A percentile compares a stretch with the other conserved stretches of the same genome.
Evolutionary conservation across 2,888 invertebrate genomes (phyloP).

Genomic region (Heliconius ethilla): DNA sequence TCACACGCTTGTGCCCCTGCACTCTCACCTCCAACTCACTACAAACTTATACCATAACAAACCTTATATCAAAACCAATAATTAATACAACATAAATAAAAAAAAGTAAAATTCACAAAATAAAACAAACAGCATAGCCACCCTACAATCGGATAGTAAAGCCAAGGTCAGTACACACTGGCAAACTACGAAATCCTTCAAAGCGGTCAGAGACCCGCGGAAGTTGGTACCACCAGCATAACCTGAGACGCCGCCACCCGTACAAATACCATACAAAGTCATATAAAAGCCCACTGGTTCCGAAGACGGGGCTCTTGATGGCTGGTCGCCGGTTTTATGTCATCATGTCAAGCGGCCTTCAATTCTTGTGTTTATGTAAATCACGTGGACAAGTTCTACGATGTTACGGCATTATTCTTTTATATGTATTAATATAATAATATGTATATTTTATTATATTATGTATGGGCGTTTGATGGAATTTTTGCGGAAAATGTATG

Average conservation of each 20-base stretch:
- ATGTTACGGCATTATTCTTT: slow-evolving; percentile 37
- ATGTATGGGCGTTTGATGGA: background rate
- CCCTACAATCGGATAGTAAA: slow-evolving; percentile 64
- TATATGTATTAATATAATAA: slow-evolving; percentile 16
- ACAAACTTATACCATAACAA: too few relatives aligned
- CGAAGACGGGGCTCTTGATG: slow-evolving; percentile 40
- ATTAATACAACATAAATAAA: background rate
- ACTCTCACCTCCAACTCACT: too few relatives aligned
- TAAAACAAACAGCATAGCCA: slow-evolving; percentile 52
- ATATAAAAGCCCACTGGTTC: slow-evolving; percentile 20
- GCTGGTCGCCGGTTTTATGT: slow-evolving; percentile 66
- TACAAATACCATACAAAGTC: slow-evolving; percentile 51
- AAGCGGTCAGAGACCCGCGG: slow-evolving; percentile 73
- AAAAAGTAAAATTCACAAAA: background rate
- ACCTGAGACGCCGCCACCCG: slow-evolving; percentile 57
- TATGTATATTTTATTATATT: slow-evolving; percentile 15
- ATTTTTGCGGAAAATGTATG: background rate
- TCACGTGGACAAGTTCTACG: slow-evolving; percentile 57
- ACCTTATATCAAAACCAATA: too few relatives aligned
- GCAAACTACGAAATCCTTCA: slow-evolving; percentile 74
- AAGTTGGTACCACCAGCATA: slow-evolving; percentile 63
- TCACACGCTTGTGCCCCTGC: too few relatives aligned
- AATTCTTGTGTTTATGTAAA: slow-evolving; percentile 66
- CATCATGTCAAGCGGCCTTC: slow-evolving; percentile 69
- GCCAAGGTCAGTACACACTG: slow-evolving; percentile 72